phyloP scores from a whole-genome alignment of 2,797 vertebrate genomes.

The Hirundo rustica region DNA sequence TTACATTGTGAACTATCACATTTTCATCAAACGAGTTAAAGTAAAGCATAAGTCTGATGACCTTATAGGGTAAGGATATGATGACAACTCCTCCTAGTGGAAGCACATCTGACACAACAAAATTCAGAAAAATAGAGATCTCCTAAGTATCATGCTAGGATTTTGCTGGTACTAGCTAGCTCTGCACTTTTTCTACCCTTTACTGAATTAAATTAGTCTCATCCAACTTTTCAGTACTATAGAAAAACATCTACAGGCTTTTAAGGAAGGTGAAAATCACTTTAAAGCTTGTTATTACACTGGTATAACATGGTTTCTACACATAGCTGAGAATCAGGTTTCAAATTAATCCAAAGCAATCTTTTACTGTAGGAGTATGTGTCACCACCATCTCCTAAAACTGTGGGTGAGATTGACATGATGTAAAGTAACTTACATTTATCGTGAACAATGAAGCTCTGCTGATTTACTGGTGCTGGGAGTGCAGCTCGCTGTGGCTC shows the following conservation, averaged over 20 bases:
- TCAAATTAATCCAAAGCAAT: background rate
- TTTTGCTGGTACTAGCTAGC: background rate
- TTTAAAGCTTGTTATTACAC: background rate
- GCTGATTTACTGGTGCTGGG: background rate
- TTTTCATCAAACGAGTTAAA: background rate
- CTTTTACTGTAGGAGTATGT: background rate
- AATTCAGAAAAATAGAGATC: background rate
- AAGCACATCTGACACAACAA: background rate
- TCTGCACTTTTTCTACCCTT: background rate
- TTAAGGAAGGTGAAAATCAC: background rate
- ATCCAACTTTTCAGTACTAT: background rate
- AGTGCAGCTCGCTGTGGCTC: background rate
- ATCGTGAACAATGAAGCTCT: background rate
- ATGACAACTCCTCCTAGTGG: conserved; percentile 35
- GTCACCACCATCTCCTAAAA: background rate
- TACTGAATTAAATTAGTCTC: background rate
- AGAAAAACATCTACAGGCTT: background rate
- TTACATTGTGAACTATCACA: background rate
- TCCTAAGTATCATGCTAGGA: background rate
- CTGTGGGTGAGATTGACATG: background rate
- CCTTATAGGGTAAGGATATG: background rate
- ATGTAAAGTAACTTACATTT: background rate
- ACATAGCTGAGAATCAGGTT: background rate
- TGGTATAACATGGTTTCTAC: background rate
- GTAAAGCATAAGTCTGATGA: background rate